Evolutionary conservation across 64 coral and sea anemone species (phyloP).

Genomic region (Astreopora myriophthalma): DNA sequence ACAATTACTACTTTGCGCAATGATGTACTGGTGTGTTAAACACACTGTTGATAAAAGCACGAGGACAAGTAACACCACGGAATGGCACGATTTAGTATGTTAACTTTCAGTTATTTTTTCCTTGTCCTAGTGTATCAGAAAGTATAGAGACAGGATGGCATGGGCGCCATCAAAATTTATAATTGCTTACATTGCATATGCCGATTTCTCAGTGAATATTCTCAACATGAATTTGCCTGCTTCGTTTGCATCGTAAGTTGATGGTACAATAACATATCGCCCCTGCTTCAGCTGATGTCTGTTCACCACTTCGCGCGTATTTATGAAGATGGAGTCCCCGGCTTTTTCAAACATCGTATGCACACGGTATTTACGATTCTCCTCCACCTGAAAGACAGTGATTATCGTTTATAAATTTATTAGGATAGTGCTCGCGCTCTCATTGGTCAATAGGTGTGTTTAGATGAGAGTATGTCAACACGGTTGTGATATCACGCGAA

Average conservation of each 20-base stretch:
- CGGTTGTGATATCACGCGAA: no score
- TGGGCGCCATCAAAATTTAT: background rate
- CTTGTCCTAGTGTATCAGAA: no score
- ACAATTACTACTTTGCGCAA: background rate
- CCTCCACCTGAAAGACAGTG: constrained; percentile 65
- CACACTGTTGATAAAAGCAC: no score
- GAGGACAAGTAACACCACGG: background rate
- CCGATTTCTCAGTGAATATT: constrained; percentile 71
- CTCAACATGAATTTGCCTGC: constrained; percentile 69
- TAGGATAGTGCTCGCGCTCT: no score
- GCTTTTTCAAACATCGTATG: constrained; percentile 70
- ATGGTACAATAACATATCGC: constrained; percentile 78
- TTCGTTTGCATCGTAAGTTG: constrained; percentile 68
- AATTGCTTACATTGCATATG: constrained; percentile 49
- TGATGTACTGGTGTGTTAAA: background rate
- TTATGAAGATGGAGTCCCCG: constrained; percentile 75
- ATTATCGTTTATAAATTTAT: no score
- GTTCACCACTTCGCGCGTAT: constrained; percentile 78
- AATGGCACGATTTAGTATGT: no score
- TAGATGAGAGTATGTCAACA: no score
- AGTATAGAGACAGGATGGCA: background rate
- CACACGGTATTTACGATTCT: constrained; percentile 77
- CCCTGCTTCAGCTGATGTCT: constrained; percentile 59
- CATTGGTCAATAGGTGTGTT: no score
- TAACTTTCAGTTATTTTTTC: no score